phyloP scores from a whole-genome alignment of 2,113 vertebrate genomes.

The Proteles cristata region DNA sequence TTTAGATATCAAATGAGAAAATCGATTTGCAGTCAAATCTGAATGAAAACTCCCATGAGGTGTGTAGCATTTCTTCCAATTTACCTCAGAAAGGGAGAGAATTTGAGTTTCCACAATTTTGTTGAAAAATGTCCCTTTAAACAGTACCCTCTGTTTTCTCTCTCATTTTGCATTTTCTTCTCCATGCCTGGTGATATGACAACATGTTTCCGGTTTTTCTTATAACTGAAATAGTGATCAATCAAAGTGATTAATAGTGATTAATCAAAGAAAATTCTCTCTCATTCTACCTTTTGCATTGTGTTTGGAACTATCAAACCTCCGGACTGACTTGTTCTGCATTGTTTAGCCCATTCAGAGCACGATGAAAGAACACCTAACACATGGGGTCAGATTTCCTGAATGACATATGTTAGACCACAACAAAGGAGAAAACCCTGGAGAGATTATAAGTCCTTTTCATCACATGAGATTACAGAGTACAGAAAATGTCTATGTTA shows the following conservation, averaged over 20 bases:
- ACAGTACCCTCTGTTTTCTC: constrained; percentile 51
- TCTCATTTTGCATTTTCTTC: constrained; percentile 55
- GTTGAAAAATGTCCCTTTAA: constrained; percentile 66
- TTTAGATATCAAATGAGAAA: constrained; percentile 76
- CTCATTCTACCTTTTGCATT: constrained; percentile 51
- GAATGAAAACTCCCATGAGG: constrained; percentile 76
- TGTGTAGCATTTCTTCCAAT: constrained; percentile 78
- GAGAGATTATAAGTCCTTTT: constrained; percentile 66
- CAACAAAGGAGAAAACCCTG: constrained; percentile 54
- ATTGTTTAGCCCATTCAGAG: constrained; percentile 74
- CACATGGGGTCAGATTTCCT: constrained; percentile 64
- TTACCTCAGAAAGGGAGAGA: constrained; percentile 61
- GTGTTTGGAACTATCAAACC: constrained; percentile 61
- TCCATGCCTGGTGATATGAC: constrained; percentile 5
- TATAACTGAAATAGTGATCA: constrained; percentile 63
- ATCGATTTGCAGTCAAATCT: constrained; percentile 80
- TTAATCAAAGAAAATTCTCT: constrained; percentile 67
- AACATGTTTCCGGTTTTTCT: constrained; percentile 43
- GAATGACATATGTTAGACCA: constrained; percentile 66
- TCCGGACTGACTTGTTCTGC: constrained; percentile 72
- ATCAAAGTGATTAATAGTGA: too few relatives aligned
- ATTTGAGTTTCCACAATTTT: constrained; percentile 62
- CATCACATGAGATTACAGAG: constrained; percentile 72
- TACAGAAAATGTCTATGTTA: constrained; percentile 67
- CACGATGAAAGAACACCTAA: constrained; percentile 72